Evolutionary conservation across 2,888 invertebrate species (phyloP), one percentile per base, ranked within the genome.

Genomic region (Megalurothrips usitatus): DNA sequence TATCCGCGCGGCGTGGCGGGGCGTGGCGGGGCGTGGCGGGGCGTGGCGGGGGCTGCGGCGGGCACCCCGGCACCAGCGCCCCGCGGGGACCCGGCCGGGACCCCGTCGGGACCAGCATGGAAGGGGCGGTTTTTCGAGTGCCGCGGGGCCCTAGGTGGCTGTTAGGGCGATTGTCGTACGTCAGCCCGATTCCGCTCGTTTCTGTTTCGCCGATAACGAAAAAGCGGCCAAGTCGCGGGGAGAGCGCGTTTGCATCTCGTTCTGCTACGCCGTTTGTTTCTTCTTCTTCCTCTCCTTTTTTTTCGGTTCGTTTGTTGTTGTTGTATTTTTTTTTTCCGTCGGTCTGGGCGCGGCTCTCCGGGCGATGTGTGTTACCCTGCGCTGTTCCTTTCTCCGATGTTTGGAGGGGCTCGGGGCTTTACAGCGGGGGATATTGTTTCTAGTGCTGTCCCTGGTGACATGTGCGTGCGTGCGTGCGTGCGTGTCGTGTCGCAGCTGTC

Each of bases 61-160:
- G 68, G 68, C n/a, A 58, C 19, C 58, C 19, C 58, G 58, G 19
- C 19, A 23, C 19, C n/a, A 19, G 63, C 0, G 68, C n/a, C 52
- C 52, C 52, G 52, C 52, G 52, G 68, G 68, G 68, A 23, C 23
- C n/a, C n/a, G 68, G n/a, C n/a, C 26, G 68, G 68, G 23, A 23
- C 68, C 23, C 23, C 23, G 68, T 23, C 34, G 34, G 34, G 34
- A 43, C 68, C 68, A 75, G 68, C 68, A 75, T 26, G 68, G 26
- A 75, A 75, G 68, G 68, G 68, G 68, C 68, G 68, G 68, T 75
- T 75, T 75, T 75, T 75, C 68, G 68, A 75, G 68, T 26, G 68
- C 68, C 68, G 26, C 68, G 68, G 26, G 68, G 68, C 68, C 68
- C 68, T 75, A 75, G 68, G 68, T 75, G 68, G 68, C 68, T 75